A percentile compares a stretch with the other conserved stretches of the same genome.
phyloP scores from a whole-genome alignment of 2,113 vertebrate species.

The Artemisiospiza belli region DNA sequence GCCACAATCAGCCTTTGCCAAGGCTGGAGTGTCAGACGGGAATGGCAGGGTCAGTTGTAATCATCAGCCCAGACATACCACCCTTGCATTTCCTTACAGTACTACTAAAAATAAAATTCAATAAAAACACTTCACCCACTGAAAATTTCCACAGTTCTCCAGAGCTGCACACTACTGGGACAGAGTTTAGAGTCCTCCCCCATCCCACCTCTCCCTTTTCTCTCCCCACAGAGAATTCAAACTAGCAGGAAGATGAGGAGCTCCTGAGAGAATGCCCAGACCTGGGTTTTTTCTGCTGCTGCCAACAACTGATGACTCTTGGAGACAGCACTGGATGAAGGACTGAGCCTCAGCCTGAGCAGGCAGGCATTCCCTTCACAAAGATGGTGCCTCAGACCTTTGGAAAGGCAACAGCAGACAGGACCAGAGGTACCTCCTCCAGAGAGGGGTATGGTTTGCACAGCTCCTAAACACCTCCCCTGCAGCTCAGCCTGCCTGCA shows the following conservation, averaged over 20 bases:
- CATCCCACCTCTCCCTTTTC: background rate
- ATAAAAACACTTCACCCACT: background rate
- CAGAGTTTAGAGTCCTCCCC: background rate
- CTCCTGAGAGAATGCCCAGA: fast-evolving
- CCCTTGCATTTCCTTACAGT: background rate
- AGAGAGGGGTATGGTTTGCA: background rate
- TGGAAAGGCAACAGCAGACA: background rate
- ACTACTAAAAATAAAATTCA: background rate
- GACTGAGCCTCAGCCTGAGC: background rate
- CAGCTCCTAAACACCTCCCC: fast-evolving
- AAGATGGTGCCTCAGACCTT: background rate
- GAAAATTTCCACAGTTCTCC: background rate
- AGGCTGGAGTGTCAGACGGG: background rate
- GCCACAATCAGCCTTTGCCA: background rate
- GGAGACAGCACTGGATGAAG: fast-evolving
- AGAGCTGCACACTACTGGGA: background rate
- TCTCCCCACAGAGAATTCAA: background rate
- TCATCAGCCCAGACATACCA: fast-evolving
- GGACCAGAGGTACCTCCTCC: background rate
- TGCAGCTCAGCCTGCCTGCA: background rate
- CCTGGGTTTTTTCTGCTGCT: background rate
- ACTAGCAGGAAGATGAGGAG: background rate
- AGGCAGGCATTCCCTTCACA: background rate
- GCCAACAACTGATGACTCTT: background rate
- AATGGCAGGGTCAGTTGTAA: background rate